Evolutionary conservation across 2,888 invertebrate species (phyloP), one percentile per base, ranked within the genome.

Genomic region (Drymonia ruficornis): DNA sequence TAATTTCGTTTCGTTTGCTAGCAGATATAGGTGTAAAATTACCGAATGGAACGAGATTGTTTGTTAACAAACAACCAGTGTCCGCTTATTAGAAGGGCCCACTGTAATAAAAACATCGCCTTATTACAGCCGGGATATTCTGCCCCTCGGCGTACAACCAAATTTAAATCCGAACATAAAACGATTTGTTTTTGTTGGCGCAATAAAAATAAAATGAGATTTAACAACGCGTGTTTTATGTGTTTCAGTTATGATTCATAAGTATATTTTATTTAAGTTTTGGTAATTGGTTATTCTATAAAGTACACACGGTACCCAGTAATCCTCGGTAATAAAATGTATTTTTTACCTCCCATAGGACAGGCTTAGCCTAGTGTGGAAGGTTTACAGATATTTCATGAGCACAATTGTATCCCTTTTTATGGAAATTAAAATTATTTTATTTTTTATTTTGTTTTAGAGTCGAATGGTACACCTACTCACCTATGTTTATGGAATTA

Each of bases 41-140:
- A 84, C 80, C 76, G 74, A 84, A 82, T 78, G 73, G 76, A 76
- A 87, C 81, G 83, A 85, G 82, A 87, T 86, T 89, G 87, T 87
- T 89, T 87, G 89, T 79, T 76, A 81, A 80, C 84, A 87, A 89
- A 90, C 87, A 89, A 68, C 74, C 77, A 84, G 80, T 86, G 86
- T 84, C 87, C 88, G 87, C 83, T 86, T 90, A 89, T 89, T 90
- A 89, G 83, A 84, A 81, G 82, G 84, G 82, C 77, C 78, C 74
- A 74, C 71, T 78, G 86, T 89, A 89, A 90, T 89, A 90, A 90
- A 89, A 89, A 87, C 89, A 88, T 85, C 76, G 82, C 86, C 89
- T 86, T 86, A 86, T 88, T 88, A 85, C 84, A 79, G 67, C 70
- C 62, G 67, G 77, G 74, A 74, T 71, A 68, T 74, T 75, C 69